These are phyloP conservation scores for Bombus confusus DNA, from an alignment of 1,140 invertebrate species.

Conservation along the genomic window DNA sequence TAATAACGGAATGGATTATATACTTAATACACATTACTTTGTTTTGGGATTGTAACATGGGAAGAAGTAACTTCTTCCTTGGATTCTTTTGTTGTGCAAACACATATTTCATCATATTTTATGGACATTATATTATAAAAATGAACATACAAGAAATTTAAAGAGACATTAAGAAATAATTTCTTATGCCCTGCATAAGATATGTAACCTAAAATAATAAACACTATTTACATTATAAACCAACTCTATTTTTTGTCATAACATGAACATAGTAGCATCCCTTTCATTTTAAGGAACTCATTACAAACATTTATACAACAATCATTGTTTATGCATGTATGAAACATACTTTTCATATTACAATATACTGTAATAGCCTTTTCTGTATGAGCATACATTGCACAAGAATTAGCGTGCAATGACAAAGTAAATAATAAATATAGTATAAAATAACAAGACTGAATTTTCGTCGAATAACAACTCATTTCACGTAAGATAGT, in stretches of 20 bases:
- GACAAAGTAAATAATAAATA: not conserved
- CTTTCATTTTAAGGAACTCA: not conserved
- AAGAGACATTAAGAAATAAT: not conserved
- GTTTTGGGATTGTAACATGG: not conserved
- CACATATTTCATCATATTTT: not conserved
- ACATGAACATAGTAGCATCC: conserved; percentile 8
- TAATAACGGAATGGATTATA: not conserved
- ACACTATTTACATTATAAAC: not conserved
- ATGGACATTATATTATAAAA: not conserved
- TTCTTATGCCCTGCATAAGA: not conserved
- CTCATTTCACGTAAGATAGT: not conserved
- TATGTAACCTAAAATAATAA: conserved; percentile 27
- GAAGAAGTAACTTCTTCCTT: not conserved
- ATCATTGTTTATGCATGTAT: not conserved
- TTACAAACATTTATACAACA: not conserved
- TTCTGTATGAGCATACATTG: not conserved
- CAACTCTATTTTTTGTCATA: too few relatives aligned
- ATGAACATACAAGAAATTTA: conserved; percentile 1
- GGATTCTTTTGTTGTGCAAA: not conserved
- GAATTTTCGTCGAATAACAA: not conserved
- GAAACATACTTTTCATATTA: not conserved
- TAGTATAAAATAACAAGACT: not conserved
- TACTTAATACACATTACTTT: conserved; percentile 16
- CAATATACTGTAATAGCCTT: not conserved
- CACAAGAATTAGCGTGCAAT: not conserved